These are phyloP conservation scores for Pogonophryne albipinna DNA, from an alignment of 2,797 vertebrate genomes.

Conservation along the genomic window DNA sequence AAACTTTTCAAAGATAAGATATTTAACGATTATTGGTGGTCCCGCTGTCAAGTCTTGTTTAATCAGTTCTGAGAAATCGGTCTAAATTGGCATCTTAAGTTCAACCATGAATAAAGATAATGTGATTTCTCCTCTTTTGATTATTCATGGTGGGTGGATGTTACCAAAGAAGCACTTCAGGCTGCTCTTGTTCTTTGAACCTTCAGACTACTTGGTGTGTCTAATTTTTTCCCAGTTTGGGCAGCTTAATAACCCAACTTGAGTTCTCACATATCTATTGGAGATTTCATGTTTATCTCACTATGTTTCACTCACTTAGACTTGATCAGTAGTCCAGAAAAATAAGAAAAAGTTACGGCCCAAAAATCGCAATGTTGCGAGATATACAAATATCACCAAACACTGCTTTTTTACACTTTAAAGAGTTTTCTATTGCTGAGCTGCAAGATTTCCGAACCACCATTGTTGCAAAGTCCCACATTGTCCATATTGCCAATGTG, in stretches of 20 bases:
- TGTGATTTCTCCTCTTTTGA: constrained; percentile 20
- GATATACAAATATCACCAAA: neutral
- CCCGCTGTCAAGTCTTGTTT: neutral
- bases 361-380: neutral
- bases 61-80: neutral
- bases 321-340: neutral
- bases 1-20: constrained; percentile 12
- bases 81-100: constrained; percentile 7
- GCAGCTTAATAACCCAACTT: neutral
- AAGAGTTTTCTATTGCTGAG: too few species aligned
- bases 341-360: neutral
- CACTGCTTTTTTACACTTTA: too few species aligned
- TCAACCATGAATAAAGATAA: constrained; percentile 17
- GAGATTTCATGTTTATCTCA: neutral
- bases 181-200: constrained; percentile 23
- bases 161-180: constrained; percentile 20
- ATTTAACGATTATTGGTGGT: neutral
- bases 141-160: constrained; percentile 31
- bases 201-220: neutral
- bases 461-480: too few species aligned
- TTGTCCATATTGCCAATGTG: too few species aligned
- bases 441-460: too few species aligned
- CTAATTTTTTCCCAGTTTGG: constrained; percentile 9
- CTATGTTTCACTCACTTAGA: neutral
- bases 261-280: too few species aligned